Evolutionary conservation across 2,113 vertebrate species (phyloP), one percentile per base, ranked within the genome.

Genomic region (Amazona guildingii): DNA sequence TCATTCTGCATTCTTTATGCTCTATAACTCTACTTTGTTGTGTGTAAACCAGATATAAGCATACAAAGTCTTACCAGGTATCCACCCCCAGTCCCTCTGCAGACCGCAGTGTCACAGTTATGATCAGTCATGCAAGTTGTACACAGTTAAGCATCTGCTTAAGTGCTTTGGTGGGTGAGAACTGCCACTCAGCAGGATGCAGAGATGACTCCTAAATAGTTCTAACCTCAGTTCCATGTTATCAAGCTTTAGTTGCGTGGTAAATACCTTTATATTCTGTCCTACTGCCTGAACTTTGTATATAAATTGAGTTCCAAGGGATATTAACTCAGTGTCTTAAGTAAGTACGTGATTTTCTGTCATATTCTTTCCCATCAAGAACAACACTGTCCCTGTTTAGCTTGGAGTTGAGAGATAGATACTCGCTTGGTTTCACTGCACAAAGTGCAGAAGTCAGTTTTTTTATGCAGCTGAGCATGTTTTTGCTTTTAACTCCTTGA

Each of bases 81-180:
- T 3, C 18, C 23, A 37, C 7, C 48, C n/a, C 10, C 46, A 37
- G 1, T 19, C 8, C n/a, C n/a, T 0, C 23, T 8, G 49, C 59
- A 28, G 33, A 9, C 49, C 21, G 35, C 39, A 8, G 4, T 13
- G 8, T n/a, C 13, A 39, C 9, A 0, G 18, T 16, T 8, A 7
- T n/a, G 25, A 52, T 59, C 11, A 2, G 24, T n/a, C 75, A 43
- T 69, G 41, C 9, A 13, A 44, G 70, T n/a, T 59, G 55, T 21
- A 59, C 13, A 7, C 31, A n/a, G 61, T 5, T 25, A 72, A 81
- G 48, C 68, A 52, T 59, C 43, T 75, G 51, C 63, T 23, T 19
- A n/a, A 64, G 10, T 31, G 31, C 28, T 48, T 14, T 90, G 87
- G 70, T 89, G 77, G 51, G 28, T 46, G 21, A 29, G 39, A 82